Evolutionary conservation across 2,113 vertebrate species (phyloP).

Genomic region (Otocyon megalotis): DNA sequence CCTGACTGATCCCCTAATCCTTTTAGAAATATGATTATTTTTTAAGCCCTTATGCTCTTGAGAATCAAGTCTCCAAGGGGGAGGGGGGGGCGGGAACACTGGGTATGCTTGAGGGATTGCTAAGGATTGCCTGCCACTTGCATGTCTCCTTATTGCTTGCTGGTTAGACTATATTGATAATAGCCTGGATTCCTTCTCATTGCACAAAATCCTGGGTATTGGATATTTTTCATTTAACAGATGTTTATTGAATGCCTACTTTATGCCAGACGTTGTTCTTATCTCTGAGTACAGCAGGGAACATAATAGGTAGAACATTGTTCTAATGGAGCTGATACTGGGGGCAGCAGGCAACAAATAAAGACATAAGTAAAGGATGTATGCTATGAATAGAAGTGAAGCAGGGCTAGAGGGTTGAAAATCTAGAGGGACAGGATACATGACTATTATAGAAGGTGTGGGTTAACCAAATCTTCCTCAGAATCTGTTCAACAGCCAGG

Average conservation of each 20-base stretch:
- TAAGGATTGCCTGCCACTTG: no score
- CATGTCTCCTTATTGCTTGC: not conserved
- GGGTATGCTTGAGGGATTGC: not conserved
- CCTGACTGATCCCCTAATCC: no score
- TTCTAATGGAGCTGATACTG: not conserved
- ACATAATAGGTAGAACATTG: not conserved
- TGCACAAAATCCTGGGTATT: not conserved
- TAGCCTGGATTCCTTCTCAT: not conserved
- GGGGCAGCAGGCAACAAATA: not conserved
- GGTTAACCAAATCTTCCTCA: not conserved
- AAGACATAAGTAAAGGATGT: no score
- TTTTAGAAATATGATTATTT: not conserved
- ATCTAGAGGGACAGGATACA: not conserved
- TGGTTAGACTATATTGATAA: not conserved
- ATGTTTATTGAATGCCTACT: not conserved
- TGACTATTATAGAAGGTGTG: not conserved
- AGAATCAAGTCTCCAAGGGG: not conserved
- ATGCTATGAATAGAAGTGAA: not conserved
- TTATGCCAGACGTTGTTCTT: not conserved
- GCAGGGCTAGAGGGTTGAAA: not conserved
- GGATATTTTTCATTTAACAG: not conserved
- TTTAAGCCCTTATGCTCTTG: not conserved
- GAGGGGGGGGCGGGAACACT: fast-evolving
- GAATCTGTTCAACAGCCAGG: not conserved
- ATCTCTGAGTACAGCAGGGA: not conserved